phyloP scores from a whole-genome alignment of 1,140 invertebrate genomes.

The Phenacoccus solenopsis region DNA sequence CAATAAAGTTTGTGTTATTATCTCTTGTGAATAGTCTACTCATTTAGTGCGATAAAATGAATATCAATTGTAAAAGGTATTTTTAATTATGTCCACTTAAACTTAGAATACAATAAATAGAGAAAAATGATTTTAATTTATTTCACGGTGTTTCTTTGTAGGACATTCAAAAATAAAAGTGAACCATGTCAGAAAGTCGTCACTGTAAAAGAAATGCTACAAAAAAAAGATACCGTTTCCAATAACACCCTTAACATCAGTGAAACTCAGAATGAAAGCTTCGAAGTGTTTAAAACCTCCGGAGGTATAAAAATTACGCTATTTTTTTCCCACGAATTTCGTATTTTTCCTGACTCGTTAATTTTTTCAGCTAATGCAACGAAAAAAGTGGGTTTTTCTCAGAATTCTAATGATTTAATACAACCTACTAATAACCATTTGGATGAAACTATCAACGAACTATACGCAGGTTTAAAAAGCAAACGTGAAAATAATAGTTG shows the following conservation, averaged over 20 bases:
- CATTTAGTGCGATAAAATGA: neutral
- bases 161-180: neutral
- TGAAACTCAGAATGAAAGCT: neutral
- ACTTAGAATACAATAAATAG: too few relatives aligned
- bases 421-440: too few relatives aligned
- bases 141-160: neutral
- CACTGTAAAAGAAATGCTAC: neutral
- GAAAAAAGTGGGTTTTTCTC: neutral
- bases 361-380: neutral
- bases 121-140: neutral
- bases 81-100: too few relatives aligned
- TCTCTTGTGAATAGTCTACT: too few relatives aligned
- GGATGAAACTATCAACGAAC: neutral
- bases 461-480: neutral
- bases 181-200: neutral
- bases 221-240: neutral
- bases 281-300: neutral
- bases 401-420: neutral
- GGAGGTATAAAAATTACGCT: too few relatives aligned
- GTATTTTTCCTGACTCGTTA: neutral
- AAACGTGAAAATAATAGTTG: neutral
- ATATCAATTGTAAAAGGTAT: neutral
- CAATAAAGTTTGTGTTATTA: too few relatives aligned
- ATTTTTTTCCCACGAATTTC: too few relatives aligned
- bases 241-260: neutral